phyloP scores from a whole-genome alignment of 2,888 invertebrate genomes.

The Tiliacea citrago region DNA sequence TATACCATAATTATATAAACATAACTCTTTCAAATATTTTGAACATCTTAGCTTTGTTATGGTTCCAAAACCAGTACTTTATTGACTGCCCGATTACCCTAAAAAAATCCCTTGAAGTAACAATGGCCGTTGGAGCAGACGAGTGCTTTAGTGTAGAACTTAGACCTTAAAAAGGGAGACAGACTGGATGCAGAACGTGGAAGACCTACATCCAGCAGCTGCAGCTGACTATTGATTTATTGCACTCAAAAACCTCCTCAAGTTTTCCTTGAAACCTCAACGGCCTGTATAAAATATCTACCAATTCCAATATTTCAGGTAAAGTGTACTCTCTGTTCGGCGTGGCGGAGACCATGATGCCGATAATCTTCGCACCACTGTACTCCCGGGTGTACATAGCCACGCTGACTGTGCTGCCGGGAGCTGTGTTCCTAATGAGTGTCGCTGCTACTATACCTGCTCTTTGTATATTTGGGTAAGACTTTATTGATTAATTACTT shows the following conservation, averaged over 20 bases:
- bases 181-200: neutral
- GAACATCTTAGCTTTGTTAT: neutral
- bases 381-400: constrained; percentile 93
- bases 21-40: too few relatives aligned
- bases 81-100: neutral
- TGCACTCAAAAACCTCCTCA: neutral
- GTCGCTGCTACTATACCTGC: constrained; percentile 92
- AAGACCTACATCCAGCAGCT: neutral
- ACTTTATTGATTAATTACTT: neutral
- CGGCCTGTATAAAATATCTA: neutral
- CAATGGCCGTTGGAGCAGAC: neutral
- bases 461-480: constrained; percentile 92
- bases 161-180: neutral
- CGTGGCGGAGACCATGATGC: constrained; percentile 93
- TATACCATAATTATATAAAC: too few relatives aligned
- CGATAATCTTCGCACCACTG: constrained; percentile 93
- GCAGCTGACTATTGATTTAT: neutral
- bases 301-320: constrained; percentile 81
- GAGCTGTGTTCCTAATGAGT: constrained; percentile 93
- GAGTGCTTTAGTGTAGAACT: neutral
- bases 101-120: neutral
- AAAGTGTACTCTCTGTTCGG: constrained; percentile 94
- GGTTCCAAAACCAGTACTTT: neutral
- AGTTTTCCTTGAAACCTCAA: neutral
- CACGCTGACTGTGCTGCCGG: constrained; percentile 92